Evolutionary conservation across 2,113 vertebrate genomes (phyloP).

Genomic region (Crotalus horridus): DNA sequence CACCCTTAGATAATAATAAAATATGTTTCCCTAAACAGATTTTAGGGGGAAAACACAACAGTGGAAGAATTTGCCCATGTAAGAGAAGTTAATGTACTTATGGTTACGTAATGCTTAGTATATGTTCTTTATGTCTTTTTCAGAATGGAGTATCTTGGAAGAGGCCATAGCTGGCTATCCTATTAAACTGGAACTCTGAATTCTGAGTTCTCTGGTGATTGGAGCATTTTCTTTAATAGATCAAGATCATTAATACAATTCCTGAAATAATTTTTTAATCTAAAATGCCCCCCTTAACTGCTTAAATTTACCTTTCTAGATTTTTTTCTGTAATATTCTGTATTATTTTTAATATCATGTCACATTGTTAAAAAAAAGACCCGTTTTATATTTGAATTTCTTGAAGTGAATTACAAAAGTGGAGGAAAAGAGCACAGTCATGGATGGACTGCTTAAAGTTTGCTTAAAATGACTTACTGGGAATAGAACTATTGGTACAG

Average conservation of each 20-base stretch:
- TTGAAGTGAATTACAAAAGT: background rate
- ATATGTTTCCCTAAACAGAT: background rate
- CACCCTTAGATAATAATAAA: background rate
- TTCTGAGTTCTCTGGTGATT: background rate
- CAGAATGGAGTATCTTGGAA: background rate
- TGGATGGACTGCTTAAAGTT: rapidly evolving
- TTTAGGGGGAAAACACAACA: background rate
- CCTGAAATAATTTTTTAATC: background rate
- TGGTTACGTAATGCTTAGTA: background rate
- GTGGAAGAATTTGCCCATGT: background rate
- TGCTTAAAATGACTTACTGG: conserved; percentile 81
- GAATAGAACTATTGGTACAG: conserved; percentile 94
- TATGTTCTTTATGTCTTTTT: too few relatives aligned
- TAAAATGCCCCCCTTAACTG: background rate
- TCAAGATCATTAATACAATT: background rate
- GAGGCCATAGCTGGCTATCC: background rate
- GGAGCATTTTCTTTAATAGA: background rate
- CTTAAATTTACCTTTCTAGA: background rate
- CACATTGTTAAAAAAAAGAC: background rate
- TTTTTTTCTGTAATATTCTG: background rate
- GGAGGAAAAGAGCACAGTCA: background rate
- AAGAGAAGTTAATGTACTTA: background rate
- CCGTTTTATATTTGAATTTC: background rate
- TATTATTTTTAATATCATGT: background rate
- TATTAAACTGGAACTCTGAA: background rate